Evolutionary conservation across 2,113 vertebrate species (phyloP).

Genomic region (Lota lota): DNA sequence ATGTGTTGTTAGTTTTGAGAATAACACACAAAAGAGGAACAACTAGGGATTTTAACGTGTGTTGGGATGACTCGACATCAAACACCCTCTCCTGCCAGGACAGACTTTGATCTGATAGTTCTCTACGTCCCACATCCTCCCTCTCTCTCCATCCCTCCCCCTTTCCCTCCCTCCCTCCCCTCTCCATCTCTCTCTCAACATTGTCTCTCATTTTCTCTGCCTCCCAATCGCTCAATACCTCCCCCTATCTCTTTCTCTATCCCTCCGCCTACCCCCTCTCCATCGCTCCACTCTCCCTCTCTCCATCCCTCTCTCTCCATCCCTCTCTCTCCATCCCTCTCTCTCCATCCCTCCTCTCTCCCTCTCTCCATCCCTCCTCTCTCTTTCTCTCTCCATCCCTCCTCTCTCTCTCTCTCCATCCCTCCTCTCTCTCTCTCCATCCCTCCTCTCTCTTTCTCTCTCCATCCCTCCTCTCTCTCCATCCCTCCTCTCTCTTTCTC

Average conservation of each 20-base stretch:
- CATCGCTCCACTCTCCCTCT: not conserved
- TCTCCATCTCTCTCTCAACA: not conserved
- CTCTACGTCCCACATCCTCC: not conserved
- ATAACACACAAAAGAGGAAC: no score
- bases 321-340: no score
- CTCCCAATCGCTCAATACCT: not conserved
- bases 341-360: no score
- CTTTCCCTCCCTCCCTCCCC: conserved; percentile 26
- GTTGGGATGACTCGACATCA: conserved; percentile 11
- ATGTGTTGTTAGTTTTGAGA: no score
- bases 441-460: no score
- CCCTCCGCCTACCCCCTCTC: not conserved
- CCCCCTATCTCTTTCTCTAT: not conserved
- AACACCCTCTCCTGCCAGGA: no score
- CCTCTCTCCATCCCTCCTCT: no score
- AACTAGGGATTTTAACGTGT: conserved; percentile 2
- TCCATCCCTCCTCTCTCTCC: no score
- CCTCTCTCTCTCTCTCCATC: not conserved
- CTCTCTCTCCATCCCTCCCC: not conserved
- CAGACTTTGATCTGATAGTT: no score
- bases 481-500: no score
- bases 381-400: no score
- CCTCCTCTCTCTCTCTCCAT: not conserved
- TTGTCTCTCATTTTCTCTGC: no score
- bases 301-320: not conserved